A percentile compares a stretch with the other conserved stretches of the same genome.
phyloP scores from a whole-genome alignment of 2,113 vertebrate genomes.

The Dunckerocampus dactyliophorus region DNA sequence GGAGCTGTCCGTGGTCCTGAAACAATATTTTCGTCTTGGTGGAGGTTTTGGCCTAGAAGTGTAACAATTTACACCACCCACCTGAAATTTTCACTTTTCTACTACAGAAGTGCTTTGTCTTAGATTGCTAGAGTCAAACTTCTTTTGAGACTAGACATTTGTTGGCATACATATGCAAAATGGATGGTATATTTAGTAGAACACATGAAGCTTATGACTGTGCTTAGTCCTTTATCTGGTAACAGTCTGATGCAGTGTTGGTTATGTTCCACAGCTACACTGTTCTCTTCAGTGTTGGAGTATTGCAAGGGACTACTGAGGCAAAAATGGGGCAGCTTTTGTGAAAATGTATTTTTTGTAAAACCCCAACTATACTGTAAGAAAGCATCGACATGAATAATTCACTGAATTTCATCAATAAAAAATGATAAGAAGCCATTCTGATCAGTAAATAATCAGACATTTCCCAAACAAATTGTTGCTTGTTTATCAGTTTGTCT shows the following conservation, averaged over 20 bases:
- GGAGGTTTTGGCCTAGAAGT: slow-evolving; percentile 8
- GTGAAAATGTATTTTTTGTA: too few relatives aligned
- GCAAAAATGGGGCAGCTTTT: too few relatives aligned
- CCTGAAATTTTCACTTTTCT: slow-evolving; percentile 18
- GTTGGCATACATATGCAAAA: neutral
- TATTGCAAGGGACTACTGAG: too few relatives aligned
- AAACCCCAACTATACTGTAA: too few relatives aligned
- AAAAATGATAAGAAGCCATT: too few relatives aligned
- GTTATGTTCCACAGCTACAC: neutral
- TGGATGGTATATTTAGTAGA: neutral
- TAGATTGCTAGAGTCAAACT: slow-evolving; percentile 5
- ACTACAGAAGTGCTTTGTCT: neutral
- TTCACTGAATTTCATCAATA: too few relatives aligned
- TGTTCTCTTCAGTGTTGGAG: too few relatives aligned
- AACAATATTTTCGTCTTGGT: slow-evolving; percentile 31
- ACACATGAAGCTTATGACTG: neutral
- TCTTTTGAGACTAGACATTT: neutral
- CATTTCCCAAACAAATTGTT: too few relatives aligned
- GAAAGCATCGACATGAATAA: too few relatives aligned
- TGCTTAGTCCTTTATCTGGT: neutral
- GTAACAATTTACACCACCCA: too few relatives aligned
- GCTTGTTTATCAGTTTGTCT: too few relatives aligned
- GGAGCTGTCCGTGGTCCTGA: slow-evolving; percentile 52
- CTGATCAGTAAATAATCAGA: too few relatives aligned
- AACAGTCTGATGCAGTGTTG: neutral